These are phyloP conservation scores for Mastacembelus armatus DNA, from an alignment of 2,797 vertebrate species.

Conservation along the genomic window DNA sequence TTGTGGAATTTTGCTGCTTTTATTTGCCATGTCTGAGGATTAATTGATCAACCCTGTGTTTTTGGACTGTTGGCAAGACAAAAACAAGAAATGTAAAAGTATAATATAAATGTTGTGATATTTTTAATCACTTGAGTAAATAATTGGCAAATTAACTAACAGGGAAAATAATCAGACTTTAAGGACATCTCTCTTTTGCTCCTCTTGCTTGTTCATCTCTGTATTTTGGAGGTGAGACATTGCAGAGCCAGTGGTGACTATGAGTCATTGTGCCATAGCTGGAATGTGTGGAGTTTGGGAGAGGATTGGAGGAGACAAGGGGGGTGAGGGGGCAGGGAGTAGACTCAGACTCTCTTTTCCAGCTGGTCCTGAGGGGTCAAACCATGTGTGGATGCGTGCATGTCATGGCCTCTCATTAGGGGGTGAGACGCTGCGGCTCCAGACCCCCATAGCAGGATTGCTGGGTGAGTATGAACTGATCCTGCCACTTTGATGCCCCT, in stretches of 20 bases:
- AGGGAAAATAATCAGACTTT: not conserved
- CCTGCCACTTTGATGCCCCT: slow-evolving; percentile 82
- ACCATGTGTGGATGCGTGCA: slow-evolving; percentile 73
- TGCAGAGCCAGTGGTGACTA: slow-evolving; percentile 44
- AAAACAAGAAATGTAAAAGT: not conserved
- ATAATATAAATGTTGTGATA: too few species aligned
- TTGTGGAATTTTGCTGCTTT: too few species aligned
- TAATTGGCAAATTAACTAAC: too few species aligned
- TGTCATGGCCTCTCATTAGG: slow-evolving; percentile 83
- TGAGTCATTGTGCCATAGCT: slow-evolving; percentile 34
- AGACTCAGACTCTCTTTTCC: slow-evolving; percentile 77
- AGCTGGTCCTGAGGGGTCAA: slow-evolving; percentile 78
- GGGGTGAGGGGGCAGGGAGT: slow-evolving; percentile 49
- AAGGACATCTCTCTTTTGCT: not conserved
- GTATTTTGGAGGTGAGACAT: slow-evolving; percentile 36
- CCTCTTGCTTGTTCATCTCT: slow-evolving; percentile 3
- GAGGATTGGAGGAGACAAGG: slow-evolving; percentile 36
- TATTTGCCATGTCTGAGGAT: not conserved
- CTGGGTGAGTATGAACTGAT: slow-evolving; percentile 77
- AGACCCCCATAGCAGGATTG: slow-evolving; percentile 82
- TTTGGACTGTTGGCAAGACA: not conserved
- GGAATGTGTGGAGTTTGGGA: slow-evolving; percentile 69
- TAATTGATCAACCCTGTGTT: not conserved
- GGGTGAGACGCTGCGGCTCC: slow-evolving; percentile 83
- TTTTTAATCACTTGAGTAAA: too few species aligned